Percentiles rank a stretch among this genome's conserved stretches.
Evolutionary conservation across 2,113 vertebrate genomes (phyloP).

Genomic region (Megaceryle maxima): DNA sequence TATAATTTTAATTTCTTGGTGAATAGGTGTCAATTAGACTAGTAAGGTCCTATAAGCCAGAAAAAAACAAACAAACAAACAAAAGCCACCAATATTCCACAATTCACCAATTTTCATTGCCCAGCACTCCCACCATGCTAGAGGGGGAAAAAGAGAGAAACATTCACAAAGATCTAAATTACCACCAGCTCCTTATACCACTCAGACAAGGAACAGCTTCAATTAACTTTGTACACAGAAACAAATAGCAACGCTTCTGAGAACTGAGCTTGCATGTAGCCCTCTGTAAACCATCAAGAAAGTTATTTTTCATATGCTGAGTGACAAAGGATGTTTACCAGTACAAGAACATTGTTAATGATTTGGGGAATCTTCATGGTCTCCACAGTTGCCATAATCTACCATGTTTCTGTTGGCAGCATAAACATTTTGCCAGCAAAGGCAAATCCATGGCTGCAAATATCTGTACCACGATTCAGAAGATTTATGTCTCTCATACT

Average conservation of each 20-base stretch:
- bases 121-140: background rate
- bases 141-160: background rate
- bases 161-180: background rate
- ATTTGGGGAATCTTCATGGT: background rate
- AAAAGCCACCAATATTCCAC: background rate
- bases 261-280: background rate
- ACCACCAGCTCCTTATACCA: background rate
- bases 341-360: background rate
- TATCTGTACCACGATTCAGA: background rate
- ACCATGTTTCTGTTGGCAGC: background rate
- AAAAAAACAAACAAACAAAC: background rate
- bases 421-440: background rate
- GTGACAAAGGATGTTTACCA: background rate
- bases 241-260: background rate
- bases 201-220: background rate
- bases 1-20: background rate
- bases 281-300: background rate
- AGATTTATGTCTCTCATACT: background rate
- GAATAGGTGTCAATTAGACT: background rate
- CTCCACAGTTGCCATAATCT: background rate
- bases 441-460: background rate
- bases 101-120: background rate
- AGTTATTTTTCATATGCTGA: background rate
- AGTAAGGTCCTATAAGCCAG: background rate
- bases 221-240: background rate